Evolutionary conservation across 2,113 vertebrate genomes (phyloP).

Genomic region (Semnornis frantzii): DNA sequence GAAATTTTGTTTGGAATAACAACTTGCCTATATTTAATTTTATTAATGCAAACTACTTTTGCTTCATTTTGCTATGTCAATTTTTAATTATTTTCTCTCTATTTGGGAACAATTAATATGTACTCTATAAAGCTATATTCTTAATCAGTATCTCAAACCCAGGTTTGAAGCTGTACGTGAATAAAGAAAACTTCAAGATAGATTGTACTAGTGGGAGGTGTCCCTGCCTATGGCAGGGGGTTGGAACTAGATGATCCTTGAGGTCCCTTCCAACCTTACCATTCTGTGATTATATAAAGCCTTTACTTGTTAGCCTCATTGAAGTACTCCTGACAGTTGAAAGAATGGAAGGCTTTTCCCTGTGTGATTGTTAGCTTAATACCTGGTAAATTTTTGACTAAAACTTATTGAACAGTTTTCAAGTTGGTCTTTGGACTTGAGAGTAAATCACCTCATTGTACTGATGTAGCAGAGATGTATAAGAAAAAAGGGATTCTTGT

Average conservation of each 20-base stretch:
- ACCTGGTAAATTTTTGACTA: neutral
- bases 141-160: constrained; percentile 30
- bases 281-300: constrained; percentile 15
- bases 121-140: neutral
- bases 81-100: neutral
- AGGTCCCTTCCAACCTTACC: too few relatives aligned
- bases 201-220: too few relatives aligned
- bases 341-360: neutral
- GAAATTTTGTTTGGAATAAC: constrained; percentile 11
- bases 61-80: neutral
- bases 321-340: neutral
- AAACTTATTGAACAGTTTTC: neutral
- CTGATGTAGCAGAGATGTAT: fast-evolving
- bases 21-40: constrained; percentile 3
- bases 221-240: too few relatives aligned
- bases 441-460: neutral
- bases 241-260: too few relatives aligned
- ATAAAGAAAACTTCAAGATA: constrained; percentile 9
- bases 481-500: neutral
- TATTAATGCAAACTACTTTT: constrained; percentile 21
- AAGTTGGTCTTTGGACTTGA: neutral
- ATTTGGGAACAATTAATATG: constrained; percentile 6
- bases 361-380: neutral
- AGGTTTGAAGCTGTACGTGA: constrained; percentile 33
- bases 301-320: neutral